Base-by-base conservation (phyloP, 2,888 invertebrate genomes). In the Agrochola lychnidis region DNA sequence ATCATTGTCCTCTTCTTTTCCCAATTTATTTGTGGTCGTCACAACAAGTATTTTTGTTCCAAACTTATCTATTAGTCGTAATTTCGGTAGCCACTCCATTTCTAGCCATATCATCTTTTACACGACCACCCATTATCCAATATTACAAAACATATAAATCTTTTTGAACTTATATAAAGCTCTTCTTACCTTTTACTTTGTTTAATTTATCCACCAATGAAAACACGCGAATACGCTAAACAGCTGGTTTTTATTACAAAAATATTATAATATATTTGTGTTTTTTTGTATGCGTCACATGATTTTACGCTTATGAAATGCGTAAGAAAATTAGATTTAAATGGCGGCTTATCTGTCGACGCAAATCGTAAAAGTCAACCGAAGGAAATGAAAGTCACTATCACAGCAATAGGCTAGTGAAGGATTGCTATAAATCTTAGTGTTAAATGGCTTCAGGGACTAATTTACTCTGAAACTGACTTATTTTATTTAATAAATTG, bases 331-430 rank as follows among this genome's bases (percentile, higher is more conserved):
- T 76, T 42, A 25, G 7, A 64, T 68, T 59, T 48, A 30, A 84
- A 82, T 69, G n/a, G 42, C 22, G 22, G 10, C 70, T 57, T 59
- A 40, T 73, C 67, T 79, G 63, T 84, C 79, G 3, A 19, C 75
- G 25, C 40, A 75, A 64, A 66, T 75, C 86, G 61, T 84, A 70
- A 83, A 84, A 70, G 63, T 71, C 79, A 56, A 7, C 10, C 9
- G 69, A 66, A 57, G 63, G 71, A 84, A 84, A 74, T 72, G 42
- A 61, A 56, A 57, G 53, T 16, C 36, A 62, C 12, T 51, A 53
- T 69, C 36, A 56, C 10, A 57, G 53, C n/a, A 48, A 73, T 70
- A 68, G 12, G 19, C 40, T 56, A 48, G 48, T 68, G 73, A 81
- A 51, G 22, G 75, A 57, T 62, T 72, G n/a, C 6, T 56, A 74